Conservation (phyloP, 2,113 vertebrate genomes). For the Andinoacara biseriatus region DNA sequence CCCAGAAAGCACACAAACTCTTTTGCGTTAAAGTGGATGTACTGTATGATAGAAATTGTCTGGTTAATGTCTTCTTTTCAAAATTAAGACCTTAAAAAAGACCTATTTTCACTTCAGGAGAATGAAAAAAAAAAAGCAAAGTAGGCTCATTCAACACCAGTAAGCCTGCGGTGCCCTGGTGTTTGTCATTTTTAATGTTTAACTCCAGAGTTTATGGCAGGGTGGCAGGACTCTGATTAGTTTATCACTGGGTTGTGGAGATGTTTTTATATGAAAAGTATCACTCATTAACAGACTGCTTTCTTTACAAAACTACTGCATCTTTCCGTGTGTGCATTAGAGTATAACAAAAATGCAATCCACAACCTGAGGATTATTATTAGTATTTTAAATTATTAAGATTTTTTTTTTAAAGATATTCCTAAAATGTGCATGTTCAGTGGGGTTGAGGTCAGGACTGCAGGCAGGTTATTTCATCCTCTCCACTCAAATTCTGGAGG, state of each 20-base stretch:
- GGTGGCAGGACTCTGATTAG: background rate
- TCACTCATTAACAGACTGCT: constrained; percentile 32
- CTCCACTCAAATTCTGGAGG: too few relatives aligned
- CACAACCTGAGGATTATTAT: background rate
- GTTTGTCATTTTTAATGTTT: constrained; percentile 47
- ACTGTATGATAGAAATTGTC: background rate
- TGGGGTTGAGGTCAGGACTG: too few relatives aligned
- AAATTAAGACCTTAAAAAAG: constrained; percentile 12
- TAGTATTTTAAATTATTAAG: background rate
- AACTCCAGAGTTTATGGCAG: constrained; percentile 35
- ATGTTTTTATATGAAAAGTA: background rate
- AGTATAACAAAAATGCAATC: background rate
- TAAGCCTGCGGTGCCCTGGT: constrained; percentile 1
- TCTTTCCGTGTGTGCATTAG: background rate
- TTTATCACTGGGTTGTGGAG: constrained; percentile 19
- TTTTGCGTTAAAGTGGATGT: constrained; percentile 23
- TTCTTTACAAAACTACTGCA: background rate
- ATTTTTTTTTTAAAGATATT: background rate
- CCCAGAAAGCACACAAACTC: constrained; percentile 36
- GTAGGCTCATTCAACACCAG: background rate
- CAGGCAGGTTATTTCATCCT: too few relatives aligned
- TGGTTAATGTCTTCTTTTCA: constrained; percentile 44
- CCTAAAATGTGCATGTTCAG: background rate
- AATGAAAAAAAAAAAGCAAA: background rate
- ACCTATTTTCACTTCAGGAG: background rate